Base-by-base conservation (phyloP, 2,113 vertebrate species). In the Aleadryas rufinucha region DNA sequence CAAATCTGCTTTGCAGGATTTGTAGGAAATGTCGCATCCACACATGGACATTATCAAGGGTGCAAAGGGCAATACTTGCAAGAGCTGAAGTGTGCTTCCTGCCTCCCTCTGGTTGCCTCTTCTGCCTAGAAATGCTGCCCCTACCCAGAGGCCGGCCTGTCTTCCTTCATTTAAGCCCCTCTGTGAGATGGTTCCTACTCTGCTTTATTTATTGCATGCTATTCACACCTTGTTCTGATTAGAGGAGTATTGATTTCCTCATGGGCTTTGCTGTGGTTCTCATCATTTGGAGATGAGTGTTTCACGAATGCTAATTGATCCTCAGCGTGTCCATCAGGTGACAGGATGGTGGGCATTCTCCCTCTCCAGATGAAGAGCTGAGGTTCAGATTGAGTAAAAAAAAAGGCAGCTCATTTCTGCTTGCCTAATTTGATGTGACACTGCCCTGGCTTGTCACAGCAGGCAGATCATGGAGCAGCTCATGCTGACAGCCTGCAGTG, bases 171-270 rank as follows among this genome's bases (percentile, higher is more conserved):
- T 66, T 47, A 24, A 68, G 12, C n/a, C 52, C 71, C 18, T 7
- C 49, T 7, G 0, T 37, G 82, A 79, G n/a, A 30, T 68, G 76
- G 10, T 53, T 86, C 41, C 41, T 27, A 5, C 53, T 49, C 3
- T 33, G 75, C 70, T 82, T 42, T 91, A 82, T 90, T 69, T 80
- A 80, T 44, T 61, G 30, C 71, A 66, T 47, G 68, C 59, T 90
- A 19, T 66, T 77, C 92, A 42, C 50, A 63, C 91, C 75, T 93
- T 76, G 78, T 61, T 87, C 63, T 70, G 83, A 50, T 75, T 63
- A 63, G 82, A 77, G 59, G 11, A 70, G 30, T 47, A 90, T 59
- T 63, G 83, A 88, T 96, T 94, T 88, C 68, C 83, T 96, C 70
- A 24, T 16, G 59, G 80, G 54, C 33, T 80, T 61, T 88, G 66